Conservation (phyloP, 2,113 vertebrate genomes). For the Pungitius pungitius region DNA sequence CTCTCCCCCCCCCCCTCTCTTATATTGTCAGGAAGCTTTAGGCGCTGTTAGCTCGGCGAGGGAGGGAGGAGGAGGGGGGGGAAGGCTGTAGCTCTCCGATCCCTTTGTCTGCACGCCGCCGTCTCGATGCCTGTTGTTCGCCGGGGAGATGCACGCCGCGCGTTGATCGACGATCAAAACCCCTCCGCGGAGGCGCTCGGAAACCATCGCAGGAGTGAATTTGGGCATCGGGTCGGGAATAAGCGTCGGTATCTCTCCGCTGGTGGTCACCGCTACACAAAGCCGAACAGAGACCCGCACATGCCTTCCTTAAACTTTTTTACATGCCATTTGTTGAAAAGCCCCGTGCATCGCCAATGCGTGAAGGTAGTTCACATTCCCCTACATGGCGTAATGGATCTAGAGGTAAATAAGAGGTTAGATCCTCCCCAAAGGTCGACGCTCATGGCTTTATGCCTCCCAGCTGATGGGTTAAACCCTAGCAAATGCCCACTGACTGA, state of each 20-base stretch:
- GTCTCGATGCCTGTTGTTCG: conserved; percentile 66
- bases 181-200: rapidly evolving
- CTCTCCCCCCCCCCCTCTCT: too few relatives aligned
- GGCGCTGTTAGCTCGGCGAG: conserved; percentile 39
- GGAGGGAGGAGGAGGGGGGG: not conserved
- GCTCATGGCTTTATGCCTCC: not conserved
- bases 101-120: conserved; percentile 73
- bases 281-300: conserved; percentile 6
- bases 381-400: not conserved
- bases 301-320: conserved; percentile 45
- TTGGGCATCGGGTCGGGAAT: not conserved
- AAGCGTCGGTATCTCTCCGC: not conserved
- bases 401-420: conserved; percentile 5
- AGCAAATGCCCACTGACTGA: conserved; percentile 1
- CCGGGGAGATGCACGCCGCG: conserved; percentile 32
- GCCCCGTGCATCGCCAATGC: not conserved
- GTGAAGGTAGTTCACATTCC: not conserved
- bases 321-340: not conserved
- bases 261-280: conserved; percentile 27
- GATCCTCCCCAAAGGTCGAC: not conserved
- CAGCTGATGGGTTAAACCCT: conserved; percentile 4
- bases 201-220: not conserved
- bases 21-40: conserved; percentile 25
- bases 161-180: not conserved
- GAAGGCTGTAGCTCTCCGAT: conserved; percentile 51